Conservation (phyloP, 2,888 invertebrate species). For the Serripes groenlandicus region DNA sequence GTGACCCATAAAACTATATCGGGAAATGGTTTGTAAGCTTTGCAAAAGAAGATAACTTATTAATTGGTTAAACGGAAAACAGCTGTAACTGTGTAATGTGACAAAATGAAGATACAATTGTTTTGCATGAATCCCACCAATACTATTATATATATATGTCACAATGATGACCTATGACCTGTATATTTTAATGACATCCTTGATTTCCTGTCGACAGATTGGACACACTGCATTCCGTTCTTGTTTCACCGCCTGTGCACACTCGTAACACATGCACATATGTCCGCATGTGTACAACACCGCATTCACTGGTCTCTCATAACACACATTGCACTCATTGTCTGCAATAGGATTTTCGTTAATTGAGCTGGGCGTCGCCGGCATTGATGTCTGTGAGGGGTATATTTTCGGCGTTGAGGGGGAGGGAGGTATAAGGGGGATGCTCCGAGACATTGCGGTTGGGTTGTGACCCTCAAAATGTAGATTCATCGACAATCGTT, state of each 20-base stretch:
- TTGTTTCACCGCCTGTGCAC: slow-evolving; percentile 90
- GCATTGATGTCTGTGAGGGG: slow-evolving; percentile 67
- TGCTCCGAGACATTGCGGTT: slow-evolving; percentile 73
- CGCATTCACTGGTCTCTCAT: slow-evolving; percentile 96
- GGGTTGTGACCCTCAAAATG: slow-evolving; percentile 32
- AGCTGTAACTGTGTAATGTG: no score
- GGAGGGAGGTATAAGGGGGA: slow-evolving; percentile 66
- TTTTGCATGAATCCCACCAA: no score
- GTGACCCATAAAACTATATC: no score
- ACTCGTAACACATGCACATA: slow-evolving; percentile 99
- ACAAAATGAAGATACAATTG: no score
- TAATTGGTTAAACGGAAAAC: no score
- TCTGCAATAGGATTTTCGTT: slow-evolving; percentile 71
- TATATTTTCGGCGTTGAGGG: slow-evolving; percentile 61
- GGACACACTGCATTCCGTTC: slow-evolving; percentile 95
- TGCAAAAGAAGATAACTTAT: no score
- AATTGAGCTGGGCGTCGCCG: slow-evolving; percentile 72
- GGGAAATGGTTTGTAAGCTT: no score
- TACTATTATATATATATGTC: no score
- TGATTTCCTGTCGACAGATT: slow-evolving; percentile 96
- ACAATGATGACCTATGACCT: no score
- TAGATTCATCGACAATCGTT: slow-evolving; percentile 62
- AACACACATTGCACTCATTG: slow-evolving; percentile 96
- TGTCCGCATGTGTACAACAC: slow-evolving; percentile 99
- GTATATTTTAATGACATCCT: slow-evolving; percentile 98